Evolutionary conservation across 2,888 invertebrate genomes (phyloP).

Genomic region (Protodeltote pygarga): DNA sequence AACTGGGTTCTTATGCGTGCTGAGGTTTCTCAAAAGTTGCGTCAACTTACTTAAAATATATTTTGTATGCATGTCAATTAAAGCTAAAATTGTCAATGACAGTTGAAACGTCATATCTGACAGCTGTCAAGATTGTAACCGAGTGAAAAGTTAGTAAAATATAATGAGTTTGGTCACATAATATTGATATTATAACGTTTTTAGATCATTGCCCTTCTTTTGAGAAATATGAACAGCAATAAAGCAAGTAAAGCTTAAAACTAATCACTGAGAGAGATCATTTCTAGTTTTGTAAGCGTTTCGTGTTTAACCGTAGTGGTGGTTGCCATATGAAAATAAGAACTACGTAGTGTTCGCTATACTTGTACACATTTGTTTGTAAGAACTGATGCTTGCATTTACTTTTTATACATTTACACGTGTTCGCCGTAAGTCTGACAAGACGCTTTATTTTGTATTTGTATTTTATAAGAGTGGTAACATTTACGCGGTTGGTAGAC

Average conservation of each 20-base stretch:
- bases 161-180: not conserved
- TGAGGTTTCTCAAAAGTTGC: slow-evolving; percentile 51
- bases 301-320: slow-evolving; percentile 64
- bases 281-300: slow-evolving; percentile 75
- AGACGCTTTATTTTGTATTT: slow-evolving; percentile 61
- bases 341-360: slow-evolving; percentile 48
- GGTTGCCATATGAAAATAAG: slow-evolving; percentile 66
- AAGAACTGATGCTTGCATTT: slow-evolving; percentile 75
- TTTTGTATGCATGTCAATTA: slow-evolving; percentile 39
- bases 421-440: slow-evolving; percentile 59
- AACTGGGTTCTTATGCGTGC: slow-evolving; percentile 64
- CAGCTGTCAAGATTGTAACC: slow-evolving; percentile 12
- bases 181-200: not conserved
- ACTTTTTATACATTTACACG: slow-evolving; percentile 72
- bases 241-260: slow-evolving; percentile 61
- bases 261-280: slow-evolving; percentile 81
- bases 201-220: slow-evolving; percentile 21
- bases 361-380: slow-evolving; percentile 56
- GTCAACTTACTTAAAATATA: slow-evolving; percentile 7
- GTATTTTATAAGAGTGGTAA: slow-evolving; percentile 34
- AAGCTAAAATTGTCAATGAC: slow-evolving; percentile 15
- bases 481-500: slow-evolving; percentile 7
- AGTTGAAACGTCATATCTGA: slow-evolving; percentile 19
- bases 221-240: slow-evolving; percentile 40
- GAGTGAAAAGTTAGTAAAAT: not conserved